Evolutionary conservation across 2,888 invertebrate genomes (phyloP), one percentile per base, ranked within the genome.

Genomic region (Acleris literana): DNA sequence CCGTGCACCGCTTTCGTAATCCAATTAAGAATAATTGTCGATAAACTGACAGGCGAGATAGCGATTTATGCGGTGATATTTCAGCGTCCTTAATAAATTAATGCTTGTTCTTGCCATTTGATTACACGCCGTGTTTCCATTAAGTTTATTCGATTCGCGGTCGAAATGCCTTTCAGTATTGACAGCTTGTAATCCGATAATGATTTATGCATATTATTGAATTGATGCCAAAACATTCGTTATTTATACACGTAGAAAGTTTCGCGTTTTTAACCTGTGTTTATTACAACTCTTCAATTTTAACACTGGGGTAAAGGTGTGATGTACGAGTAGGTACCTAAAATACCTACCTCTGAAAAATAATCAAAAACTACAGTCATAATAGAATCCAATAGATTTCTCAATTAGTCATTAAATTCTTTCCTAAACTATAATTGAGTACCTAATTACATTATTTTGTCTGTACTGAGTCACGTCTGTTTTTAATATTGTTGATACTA

Each of bases 11-110:
- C 89, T 90, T 90, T 91, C 90, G 89, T 92, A 92, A 92, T 92
- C 92, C 92, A 92, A 92, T 92, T 92, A 92, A 89, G 90, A 90
- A 89, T 92, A 92, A 92, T 92, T 89, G 90, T 91, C 92, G 91
- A 88, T 91, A 90, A 92, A 91, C 87, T 90, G 92, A 91, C 92
- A 87, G 90, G 80, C 82, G 75, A 82, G 85, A 88, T 90, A 85
- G 85, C 89, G 88, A 92, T 92, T 92, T 92, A 92, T 91, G 92
- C 80, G 87, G 88, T 86, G 91, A 92, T 92, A 92, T 92, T 92
- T 92, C 86, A 91, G 86, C 82, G 87, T 91, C 84, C 90, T 92
- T 92, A 91, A 92, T 92, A 92, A 92, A 92, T 90, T 90, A 87
- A 89, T 90, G 88, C 92, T 92, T 87, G 90, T 92, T 91, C 89